phyloP scores from a whole-genome alignment of 2,113 vertebrate genomes.

The Sapayoa aenigma region DNA sequence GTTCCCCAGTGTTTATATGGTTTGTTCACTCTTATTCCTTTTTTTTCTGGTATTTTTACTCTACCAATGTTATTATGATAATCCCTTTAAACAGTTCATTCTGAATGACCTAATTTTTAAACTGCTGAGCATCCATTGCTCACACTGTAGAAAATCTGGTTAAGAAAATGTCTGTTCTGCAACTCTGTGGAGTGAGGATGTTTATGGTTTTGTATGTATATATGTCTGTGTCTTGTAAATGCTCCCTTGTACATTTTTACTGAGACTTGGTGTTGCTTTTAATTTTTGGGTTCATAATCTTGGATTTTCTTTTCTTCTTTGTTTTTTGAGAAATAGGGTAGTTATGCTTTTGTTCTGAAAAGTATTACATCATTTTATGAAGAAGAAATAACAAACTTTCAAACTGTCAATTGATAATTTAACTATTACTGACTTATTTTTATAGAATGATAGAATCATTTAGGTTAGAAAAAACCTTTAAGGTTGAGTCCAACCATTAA shows the following conservation, averaged over 20 bases:
- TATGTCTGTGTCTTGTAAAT: neutral
- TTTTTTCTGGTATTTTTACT: conserved; percentile 4
- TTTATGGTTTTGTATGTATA: neutral
- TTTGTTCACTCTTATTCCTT: neutral
- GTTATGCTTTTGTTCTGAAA: neutral
- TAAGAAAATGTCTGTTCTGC: neutral
- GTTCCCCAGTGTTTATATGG: neutral
- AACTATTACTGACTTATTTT: neutral
- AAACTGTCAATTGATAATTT: neutral
- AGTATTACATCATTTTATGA: neutral
- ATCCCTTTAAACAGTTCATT: conserved; percentile 13
- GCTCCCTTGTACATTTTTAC: neutral
- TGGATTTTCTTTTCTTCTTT: neutral
- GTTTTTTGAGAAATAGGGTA: neutral
- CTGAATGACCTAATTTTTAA: conserved; percentile 17
- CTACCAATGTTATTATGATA: neutral
- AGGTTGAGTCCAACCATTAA: neutral
- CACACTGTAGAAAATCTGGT: neutral
- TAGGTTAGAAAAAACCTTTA: neutral
- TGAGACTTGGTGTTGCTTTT: neutral
- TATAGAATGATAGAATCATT: neutral
- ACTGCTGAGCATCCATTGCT: neutral
- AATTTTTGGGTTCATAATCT: neutral
- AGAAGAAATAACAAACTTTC: neutral
- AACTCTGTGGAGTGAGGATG: neutral